These are phyloP conservation scores for Apostichopus leukothele DNA, from an alignment of 53 echinoderm and acorn worm genomes.

Conservation along the genomic window DNA sequence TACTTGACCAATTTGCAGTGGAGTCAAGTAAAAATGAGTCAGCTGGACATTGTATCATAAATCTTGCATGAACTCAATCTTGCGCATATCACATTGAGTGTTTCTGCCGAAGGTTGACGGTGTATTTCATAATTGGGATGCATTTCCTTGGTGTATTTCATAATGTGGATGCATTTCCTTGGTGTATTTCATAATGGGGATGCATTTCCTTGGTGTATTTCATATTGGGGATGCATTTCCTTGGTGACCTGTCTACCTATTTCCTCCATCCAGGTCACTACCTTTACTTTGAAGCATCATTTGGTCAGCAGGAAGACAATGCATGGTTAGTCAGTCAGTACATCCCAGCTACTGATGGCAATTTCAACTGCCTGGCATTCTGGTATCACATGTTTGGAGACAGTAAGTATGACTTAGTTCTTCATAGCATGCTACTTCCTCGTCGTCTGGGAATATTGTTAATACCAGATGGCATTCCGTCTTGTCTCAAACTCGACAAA, in stretches of 20 bases:
- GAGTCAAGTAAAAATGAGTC: too few species aligned
- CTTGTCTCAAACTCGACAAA: neutral
- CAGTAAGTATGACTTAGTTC: neutral
- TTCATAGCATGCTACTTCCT: too few species aligned
- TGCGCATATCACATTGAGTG: too few species aligned
- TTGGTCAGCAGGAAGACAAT: constrained; percentile 40
- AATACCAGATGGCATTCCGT: too few species aligned
- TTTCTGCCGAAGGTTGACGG: too few species aligned
- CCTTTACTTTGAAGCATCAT: constrained; percentile 32
- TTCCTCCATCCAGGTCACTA: constrained; percentile 63
- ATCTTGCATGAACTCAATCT: too few species aligned
- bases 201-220: neutral
- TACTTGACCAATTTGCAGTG: too few species aligned
- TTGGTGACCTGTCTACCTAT: neutral
- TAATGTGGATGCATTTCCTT: too few species aligned
- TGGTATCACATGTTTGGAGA: constrained; percentile 91
- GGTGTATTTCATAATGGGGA: too few species aligned
- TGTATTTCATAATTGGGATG: neutral
- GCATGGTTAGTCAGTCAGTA: constrained; percentile 72
- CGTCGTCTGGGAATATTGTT: too few species aligned
- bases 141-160: neutral
- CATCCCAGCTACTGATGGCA: constrained; percentile 55
- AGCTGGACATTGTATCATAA: too few species aligned
- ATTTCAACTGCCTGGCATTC: constrained; percentile 68
- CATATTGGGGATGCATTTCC: neutral